Percentiles rank a stretch among this genome's conserved stretches.
phyloP scores from a whole-genome alignment of 2,797 vertebrate genomes.

The Petrocephalus sullivani region DNA sequence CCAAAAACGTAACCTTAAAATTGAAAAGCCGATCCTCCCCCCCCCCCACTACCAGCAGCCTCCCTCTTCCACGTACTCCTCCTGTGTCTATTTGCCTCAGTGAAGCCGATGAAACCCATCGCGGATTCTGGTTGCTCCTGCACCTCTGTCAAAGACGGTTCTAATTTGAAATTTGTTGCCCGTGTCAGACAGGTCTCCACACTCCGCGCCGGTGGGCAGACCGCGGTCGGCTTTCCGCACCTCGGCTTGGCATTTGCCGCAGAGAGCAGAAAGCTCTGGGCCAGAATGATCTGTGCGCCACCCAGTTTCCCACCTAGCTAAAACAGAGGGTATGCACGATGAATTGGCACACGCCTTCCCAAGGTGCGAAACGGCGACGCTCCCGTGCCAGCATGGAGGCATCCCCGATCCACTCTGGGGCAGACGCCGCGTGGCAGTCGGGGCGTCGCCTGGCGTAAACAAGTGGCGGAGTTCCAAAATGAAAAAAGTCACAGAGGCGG shows the following conservation, averaged over 20 bases:
- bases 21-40: slow-evolving; percentile 20
- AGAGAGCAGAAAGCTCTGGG: not conserved
- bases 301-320: not conserved
- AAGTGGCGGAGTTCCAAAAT: slow-evolving; percentile 28
- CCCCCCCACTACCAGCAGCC: slow-evolving; percentile 1
- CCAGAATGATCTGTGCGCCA: not conserved
- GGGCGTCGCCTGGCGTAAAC: slow-evolving; percentile 10
- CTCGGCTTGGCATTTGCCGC: not conserved
- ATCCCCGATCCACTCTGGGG: slow-evolving; percentile 10
- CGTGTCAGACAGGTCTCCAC: not conserved
- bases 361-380: not conserved
- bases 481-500: slow-evolving; percentile 23
- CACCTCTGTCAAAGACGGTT: slow-evolving; percentile 7
- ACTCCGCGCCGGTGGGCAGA: slow-evolving; percentile 21
- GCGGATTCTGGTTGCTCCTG: slow-evolving; percentile 36
- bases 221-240: slow-evolving; percentile 8
- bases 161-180: slow-evolving; percentile 16
- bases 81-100: slow-evolving; percentile 32
- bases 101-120: slow-evolving; percentile 32
- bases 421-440: not conserved
- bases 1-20: slow-evolving; percentile 24
- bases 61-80: not conserved
- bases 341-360: not conserved
- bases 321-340: not conserved
- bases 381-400: not conserved